Percentiles rank a stretch among this genome's conserved stretches.
These are phyloP conservation scores for Orestias chungarensis DNA, from an alignment of 2,797 vertebrate species.

Conservation along the genomic window DNA sequence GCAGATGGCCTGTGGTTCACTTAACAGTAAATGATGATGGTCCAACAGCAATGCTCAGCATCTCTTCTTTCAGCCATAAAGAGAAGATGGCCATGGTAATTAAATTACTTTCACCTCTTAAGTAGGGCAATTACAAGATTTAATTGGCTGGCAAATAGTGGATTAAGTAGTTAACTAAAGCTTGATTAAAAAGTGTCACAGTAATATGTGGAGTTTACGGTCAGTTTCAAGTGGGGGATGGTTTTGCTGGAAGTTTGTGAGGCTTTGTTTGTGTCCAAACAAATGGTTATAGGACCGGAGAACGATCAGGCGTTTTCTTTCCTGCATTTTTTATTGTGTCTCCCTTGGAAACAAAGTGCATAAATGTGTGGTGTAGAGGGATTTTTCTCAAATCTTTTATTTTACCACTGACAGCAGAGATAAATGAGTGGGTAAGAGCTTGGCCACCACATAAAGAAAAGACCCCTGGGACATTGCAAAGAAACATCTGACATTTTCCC, in stretches of 20 bases:
- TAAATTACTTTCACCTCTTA: conserved; percentile 66
- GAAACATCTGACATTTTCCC: conserved; percentile 34
- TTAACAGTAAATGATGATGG: conserved; percentile 43
- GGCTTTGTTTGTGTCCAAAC: conserved; percentile 22
- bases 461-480: conserved; percentile 29
- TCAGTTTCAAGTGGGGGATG: conserved; percentile 26
- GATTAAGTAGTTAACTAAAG: conserved; percentile 69
- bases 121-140: conserved; percentile 73
- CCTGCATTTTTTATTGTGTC: conserved; percentile 38
- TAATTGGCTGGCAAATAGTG: conserved; percentile 72
- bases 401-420: conserved; percentile 64
- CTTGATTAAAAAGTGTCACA: conserved; percentile 58
- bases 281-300: conserved; percentile 25
- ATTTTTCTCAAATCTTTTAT: conserved; percentile 67
- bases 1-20: conserved; percentile 27
- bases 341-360: conserved; percentile 45
- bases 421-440: conserved; percentile 51
- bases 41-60: conserved; percentile 19
- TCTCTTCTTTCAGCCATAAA: conserved; percentile 38
- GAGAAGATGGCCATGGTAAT: conserved; percentile 57
- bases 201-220: conserved; percentile 23
- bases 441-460: conserved; percentile 47
- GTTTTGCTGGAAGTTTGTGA: conserved; percentile 1
- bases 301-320: conserved; percentile 29
- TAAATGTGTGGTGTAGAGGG: conserved; percentile 39